Evolutionary conservation across 2,113 vertebrate species (phyloP), one percentile per base, ranked within the genome.

Genomic region (Colaptes auratus): DNA sequence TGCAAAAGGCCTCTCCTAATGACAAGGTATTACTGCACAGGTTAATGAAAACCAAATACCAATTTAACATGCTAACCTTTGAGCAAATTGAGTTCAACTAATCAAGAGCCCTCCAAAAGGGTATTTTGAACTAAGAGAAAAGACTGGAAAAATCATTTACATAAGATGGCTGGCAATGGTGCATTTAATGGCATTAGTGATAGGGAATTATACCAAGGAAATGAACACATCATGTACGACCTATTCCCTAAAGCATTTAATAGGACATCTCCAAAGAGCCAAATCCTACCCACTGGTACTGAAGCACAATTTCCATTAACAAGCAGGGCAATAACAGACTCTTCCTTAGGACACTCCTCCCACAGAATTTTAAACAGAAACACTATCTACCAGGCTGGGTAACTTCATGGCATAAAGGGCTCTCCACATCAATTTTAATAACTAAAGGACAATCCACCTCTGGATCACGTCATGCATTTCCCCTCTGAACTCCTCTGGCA

Each of bases 21-120:
- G 95, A 96, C 94, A 95, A 94, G 92, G 86, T 96, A 97, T 96
- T 96, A 95, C 90, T 83, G 80, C 89, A 90, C 95, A 96, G 96
- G 95, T 97, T 96, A 97, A 97, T 95, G 95, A 96, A 97, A 97
- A 96, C 96, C 94, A 97, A 97, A 97, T 96, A 97, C 92, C 95
- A 97, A 96, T 96, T 96, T 96, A 97, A 97, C 96, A 93, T 56
- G 89, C 82, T 96, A 96, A 97, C 96, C 96, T 96, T 92, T 93
- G 87, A 97, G 96, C 95, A 97, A 96, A 97, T 94, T 93, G 96
- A 97, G 96, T 96, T 97, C 96, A 97, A 96, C 96, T 97, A 92
- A 97, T 97, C 94, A 97, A 95, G 95, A 90, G 92, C 92, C 92
- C 85, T 97, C 95, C 89, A 95, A 97, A 95, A 95, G 92, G 73